Conservation (phyloP, 2,797 vertebrate genomes). For the Takifugu ocellatus region DNA sequence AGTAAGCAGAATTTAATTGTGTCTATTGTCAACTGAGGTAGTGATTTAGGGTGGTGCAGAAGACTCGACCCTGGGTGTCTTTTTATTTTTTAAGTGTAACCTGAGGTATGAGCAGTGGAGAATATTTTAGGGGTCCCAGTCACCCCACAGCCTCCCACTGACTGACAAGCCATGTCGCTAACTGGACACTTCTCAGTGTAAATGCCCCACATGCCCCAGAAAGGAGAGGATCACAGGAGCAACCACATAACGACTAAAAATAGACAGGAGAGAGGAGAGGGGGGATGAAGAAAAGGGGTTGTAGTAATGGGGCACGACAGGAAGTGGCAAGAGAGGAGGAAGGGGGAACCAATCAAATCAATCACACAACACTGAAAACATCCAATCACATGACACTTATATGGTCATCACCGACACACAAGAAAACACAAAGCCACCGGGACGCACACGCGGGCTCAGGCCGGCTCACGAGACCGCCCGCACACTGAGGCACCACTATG, state of each 20-base stretch:
- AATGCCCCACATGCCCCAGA: constrained; percentile 97
- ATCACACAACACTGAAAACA: constrained; percentile 87
- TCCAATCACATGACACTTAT: constrained; percentile 85
- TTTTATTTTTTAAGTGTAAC: constrained; percentile 45
- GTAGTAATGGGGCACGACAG: constrained; percentile 62
- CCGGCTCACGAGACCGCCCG: constrained; percentile 81
- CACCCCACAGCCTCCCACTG: constrained; percentile 71
- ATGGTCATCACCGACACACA: constrained; percentile 83
- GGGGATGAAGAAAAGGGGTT: constrained; percentile 55
- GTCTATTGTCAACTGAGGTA: constrained; percentile 47
- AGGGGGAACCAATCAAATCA: constrained; percentile 76
- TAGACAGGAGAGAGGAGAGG: constrained; percentile 29
- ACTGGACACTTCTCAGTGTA: constrained; percentile 67
- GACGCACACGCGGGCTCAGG: constrained; percentile 82
- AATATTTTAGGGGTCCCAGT: constrained; percentile 66
- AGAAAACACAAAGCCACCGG: constrained; percentile 84
- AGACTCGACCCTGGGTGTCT: constrained; percentile 51
- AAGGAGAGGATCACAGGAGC: constrained; percentile 91
- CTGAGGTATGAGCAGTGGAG: constrained; percentile 50
- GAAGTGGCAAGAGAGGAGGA: constrained; percentile 48
- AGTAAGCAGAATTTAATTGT: constrained; percentile 38
- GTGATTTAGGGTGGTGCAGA: constrained; percentile 51
- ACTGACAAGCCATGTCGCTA: constrained; percentile 65
- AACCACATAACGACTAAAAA: constrained; percentile 80
- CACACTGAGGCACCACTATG: constrained; percentile 87